Evolutionary conservation across 2,888 invertebrate species (phyloP).

Genomic region (Esperia sulphurella): DNA sequence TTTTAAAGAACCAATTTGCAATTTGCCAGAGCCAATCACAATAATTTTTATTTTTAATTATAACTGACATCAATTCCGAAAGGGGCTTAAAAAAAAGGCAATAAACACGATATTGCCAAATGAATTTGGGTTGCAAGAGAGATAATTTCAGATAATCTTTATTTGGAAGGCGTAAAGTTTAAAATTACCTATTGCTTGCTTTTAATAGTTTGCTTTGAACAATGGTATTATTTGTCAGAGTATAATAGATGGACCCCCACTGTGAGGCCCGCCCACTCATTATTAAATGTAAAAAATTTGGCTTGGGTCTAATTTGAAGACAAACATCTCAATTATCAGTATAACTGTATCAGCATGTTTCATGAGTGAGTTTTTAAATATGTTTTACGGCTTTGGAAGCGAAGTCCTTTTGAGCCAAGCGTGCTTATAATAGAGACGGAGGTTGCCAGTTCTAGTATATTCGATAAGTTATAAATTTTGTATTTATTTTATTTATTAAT

Average conservation of each 20-base stretch:
- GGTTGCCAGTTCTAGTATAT: too few relatives aligned
- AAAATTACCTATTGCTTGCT: background rate
- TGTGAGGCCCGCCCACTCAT: conserved; percentile 37
- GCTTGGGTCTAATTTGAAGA: conserved; percentile 21
- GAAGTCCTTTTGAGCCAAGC: too few relatives aligned
- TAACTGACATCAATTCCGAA: conserved; percentile 39
- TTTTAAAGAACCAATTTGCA: conserved; percentile 60
- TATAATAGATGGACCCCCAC: conserved; percentile 45
- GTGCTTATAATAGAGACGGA: too few relatives aligned
- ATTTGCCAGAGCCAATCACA: conserved; percentile 76
- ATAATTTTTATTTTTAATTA: conserved; percentile 75
- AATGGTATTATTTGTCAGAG: conserved; percentile 65
- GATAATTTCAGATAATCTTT: background rate
- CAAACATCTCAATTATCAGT: conserved; percentile 39
- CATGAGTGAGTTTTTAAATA: too few relatives aligned
- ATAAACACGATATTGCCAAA: conserved; percentile 13
- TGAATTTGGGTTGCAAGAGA: conserved; percentile 10
- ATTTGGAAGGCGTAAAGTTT: conserved; percentile 1
- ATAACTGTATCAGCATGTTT: too few relatives aligned
- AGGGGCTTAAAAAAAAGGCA: conserved; percentile 26
- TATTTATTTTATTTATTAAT: too few relatives aligned
- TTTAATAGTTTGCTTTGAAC: conserved; percentile 16
- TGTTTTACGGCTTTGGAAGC: too few relatives aligned
- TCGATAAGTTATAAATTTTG: too few relatives aligned
- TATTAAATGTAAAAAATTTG: conserved; percentile 26